Evolutionary conservation across 2,797 vertebrate genomes (phyloP).

Genomic region (Erithacus rubecula): DNA sequence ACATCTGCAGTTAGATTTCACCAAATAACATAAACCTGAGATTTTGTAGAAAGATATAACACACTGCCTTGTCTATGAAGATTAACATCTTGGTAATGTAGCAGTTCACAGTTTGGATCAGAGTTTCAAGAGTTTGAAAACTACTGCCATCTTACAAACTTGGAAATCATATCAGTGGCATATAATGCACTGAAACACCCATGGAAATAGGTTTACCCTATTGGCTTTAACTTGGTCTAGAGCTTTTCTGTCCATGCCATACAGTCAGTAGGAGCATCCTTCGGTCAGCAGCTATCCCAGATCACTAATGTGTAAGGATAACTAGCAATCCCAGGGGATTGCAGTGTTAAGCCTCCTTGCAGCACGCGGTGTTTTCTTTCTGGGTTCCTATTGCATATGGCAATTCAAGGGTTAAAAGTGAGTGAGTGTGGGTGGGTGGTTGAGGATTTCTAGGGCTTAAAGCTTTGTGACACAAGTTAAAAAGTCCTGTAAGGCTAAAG

Average conservation of each 20-base stretch:
- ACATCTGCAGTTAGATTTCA: constrained; percentile 22
- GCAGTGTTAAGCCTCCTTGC: constrained; percentile 5
- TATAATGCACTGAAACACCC: background rate
- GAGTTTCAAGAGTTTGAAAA: background rate
- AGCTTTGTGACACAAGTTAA: background rate
- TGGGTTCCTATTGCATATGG: background rate
- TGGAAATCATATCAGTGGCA: background rate
- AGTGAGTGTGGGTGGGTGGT: background rate
- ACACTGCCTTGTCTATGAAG: background rate
- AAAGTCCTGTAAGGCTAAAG: constrained; percentile 13
- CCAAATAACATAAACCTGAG: background rate
- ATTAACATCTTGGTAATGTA: background rate
- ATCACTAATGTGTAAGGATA: background rate
- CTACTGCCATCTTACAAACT: background rate
- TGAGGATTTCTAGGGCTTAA: constrained; percentile 32
- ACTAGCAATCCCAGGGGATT: background rate
- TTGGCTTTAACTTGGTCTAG: background rate
- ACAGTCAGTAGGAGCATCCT: background rate
- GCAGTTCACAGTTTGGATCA: background rate
- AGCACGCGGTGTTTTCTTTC: background rate
- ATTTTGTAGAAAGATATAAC: background rate
- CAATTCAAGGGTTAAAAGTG: constrained; percentile 9
- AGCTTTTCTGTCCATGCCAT: background rate
- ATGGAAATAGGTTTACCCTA: background rate
- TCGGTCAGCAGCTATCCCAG: accelerated